phyloP scores from a whole-genome alignment of 2,797 vertebrate species.

The Ispidina picta region DNA sequence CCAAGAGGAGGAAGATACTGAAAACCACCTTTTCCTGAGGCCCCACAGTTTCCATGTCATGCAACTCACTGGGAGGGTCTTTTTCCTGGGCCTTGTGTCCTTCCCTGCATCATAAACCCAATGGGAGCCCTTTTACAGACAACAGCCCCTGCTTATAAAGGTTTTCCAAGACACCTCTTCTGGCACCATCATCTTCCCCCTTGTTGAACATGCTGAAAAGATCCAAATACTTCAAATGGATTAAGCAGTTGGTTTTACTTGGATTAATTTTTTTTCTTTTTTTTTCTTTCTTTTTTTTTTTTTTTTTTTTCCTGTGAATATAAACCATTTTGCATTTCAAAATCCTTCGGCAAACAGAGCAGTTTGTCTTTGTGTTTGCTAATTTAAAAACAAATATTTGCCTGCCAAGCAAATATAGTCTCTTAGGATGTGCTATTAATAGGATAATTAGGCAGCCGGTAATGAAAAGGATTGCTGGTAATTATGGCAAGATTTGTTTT shows the following conservation, averaged over 20 bases:
- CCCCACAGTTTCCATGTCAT: fast-evolving
- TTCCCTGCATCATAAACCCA: neutral
- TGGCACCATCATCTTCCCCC: neutral
- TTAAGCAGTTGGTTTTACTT: slow-evolving; percentile 50
- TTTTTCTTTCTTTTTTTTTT: too few relatives aligned
- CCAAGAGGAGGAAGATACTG: neutral
- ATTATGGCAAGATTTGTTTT: slow-evolving; percentile 99
- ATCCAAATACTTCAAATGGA: slow-evolving; percentile 34
- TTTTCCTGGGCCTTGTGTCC: neutral
- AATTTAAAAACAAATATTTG: slow-evolving; percentile 99
- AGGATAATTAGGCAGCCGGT: slow-evolving; percentile 98
- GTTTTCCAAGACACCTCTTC: neutral
- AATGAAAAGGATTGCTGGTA: slow-evolving; percentile 98
- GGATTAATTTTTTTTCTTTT: slow-evolving; percentile 26
- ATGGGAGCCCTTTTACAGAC: neutral
- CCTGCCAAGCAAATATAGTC: slow-evolving; percentile 91
- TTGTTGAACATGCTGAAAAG: neutral
- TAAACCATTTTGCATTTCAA: slow-evolving; percentile 69
- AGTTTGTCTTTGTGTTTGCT: slow-evolving; percentile 94
- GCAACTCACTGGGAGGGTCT: fast-evolving
- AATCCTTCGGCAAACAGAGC: slow-evolving; percentile 77
- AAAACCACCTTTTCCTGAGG: neutral
- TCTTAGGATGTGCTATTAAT: slow-evolving; percentile 98
- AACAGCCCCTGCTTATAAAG: neutral
- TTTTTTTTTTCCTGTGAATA: slow-evolving; percentile 47